Evolutionary conservation across 2,888 invertebrate genomes (phyloP).

Genomic region (Ochropleura plecta): DNA sequence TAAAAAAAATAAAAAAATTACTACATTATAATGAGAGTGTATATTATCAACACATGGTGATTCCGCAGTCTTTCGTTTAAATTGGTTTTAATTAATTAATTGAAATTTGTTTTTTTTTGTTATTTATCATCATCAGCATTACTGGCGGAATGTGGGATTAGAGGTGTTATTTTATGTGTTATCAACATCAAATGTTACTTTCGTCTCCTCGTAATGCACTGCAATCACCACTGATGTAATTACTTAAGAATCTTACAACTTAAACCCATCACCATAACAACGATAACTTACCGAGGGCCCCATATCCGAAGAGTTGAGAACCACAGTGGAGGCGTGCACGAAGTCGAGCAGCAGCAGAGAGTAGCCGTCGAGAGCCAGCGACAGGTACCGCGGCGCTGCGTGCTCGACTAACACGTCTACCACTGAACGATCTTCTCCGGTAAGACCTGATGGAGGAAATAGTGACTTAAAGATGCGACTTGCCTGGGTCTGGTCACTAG

Average conservation of each 20-base stretch:
- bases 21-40: too few relatives aligned
- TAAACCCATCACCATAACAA: not conserved
- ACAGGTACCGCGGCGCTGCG: constrained; percentile 96
- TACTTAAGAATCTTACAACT: not conserved
- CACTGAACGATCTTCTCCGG: constrained; percentile 93
- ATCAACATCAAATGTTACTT: not conserved
- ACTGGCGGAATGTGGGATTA: too few relatives aligned
- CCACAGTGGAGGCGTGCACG: constrained; percentile 96
- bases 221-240: not conserved
- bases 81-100: too few relatives aligned
- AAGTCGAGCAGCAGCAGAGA: constrained; percentile 96
- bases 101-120: too few relatives aligned
- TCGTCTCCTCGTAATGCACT: not conserved
- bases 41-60: too few relatives aligned
- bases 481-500: not conserved
- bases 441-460: constrained; percentile 85
- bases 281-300: constrained; percentile 84
- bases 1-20: too few relatives aligned
- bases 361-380: constrained; percentile 96
- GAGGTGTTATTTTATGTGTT: too few relatives aligned
- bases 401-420: constrained; percentile 95
- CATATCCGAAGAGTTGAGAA: constrained; percentile 95
- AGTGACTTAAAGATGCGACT: not conserved
- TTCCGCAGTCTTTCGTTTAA: too few relatives aligned
- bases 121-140: too few relatives aligned